Evolutionary conservation across 2,797 vertebrate species (phyloP).

Genomic region (Rhyacichthys aspro): DNA sequence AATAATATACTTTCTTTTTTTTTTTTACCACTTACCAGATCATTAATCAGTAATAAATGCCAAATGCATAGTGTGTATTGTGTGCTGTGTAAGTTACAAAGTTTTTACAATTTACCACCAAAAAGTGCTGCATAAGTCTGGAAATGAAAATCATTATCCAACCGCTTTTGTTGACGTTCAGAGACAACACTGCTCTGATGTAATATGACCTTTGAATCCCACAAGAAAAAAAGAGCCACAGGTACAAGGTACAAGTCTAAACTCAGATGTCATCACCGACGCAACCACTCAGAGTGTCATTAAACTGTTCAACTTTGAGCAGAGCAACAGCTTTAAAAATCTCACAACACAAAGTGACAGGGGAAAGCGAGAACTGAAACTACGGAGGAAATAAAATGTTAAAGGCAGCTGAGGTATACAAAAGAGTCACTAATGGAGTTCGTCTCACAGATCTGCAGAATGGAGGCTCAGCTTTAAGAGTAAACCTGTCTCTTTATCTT

Average conservation of each 20-base stretch:
- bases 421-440: conserved; percentile 49
- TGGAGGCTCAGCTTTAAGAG: conserved; percentile 53
- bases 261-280: conserved; percentile 37
- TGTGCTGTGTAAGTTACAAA: too few relatives aligned
- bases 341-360: conserved; percentile 21
- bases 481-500: conserved; percentile 51
- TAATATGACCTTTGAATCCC: conserved; percentile 56
- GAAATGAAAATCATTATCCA: conserved; percentile 16
- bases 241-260: conserved; percentile 46
- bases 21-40: too few relatives aligned
- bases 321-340: conserved; percentile 8
- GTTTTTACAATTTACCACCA: too few relatives aligned
- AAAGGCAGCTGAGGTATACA: conserved; percentile 51
- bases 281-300: conserved; percentile 13
- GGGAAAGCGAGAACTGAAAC: conserved; percentile 54
- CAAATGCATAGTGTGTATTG: too few relatives aligned
- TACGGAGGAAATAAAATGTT: conserved; percentile 45
- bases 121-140: too few relatives aligned
- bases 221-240: conserved; percentile 27
- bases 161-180: conserved; percentile 29
- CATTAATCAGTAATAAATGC: too few relatives aligned
- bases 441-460: conserved; percentile 45
- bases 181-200: conserved; percentile 6
- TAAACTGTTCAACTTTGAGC: neutral
- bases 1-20: too few relatives aligned